Evolutionary conservation across 2,113 vertebrate genomes (phyloP).

Genomic region (Peucedramus taeniatus): DNA sequence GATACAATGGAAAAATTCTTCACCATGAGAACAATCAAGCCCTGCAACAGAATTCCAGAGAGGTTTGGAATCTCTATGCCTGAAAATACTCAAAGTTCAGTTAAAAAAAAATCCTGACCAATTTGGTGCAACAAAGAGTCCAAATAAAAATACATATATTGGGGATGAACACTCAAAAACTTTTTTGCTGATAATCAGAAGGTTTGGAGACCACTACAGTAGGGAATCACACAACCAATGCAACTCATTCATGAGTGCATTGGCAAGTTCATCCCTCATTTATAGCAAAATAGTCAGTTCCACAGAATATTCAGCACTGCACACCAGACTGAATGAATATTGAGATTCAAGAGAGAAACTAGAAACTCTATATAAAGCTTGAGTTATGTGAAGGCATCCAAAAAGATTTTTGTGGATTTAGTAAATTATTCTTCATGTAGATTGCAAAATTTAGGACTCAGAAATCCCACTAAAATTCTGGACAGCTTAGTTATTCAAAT

Average conservation of each 20-base stretch:
- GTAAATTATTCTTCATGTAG: not conserved
- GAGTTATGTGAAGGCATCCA: not conserved
- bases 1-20: not conserved
- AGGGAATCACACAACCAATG: not conserved
- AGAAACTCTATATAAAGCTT: not conserved
- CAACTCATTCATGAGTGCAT: too few relatives aligned
- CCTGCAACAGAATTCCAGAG: not conserved
- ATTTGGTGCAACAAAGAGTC: not conserved
- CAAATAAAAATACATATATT: not conserved
- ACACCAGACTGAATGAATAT: not conserved
- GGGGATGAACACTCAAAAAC: not conserved
- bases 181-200: not conserved
- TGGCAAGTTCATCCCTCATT: not conserved
- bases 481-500: slow-evolving; percentile 36
- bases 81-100: not conserved
- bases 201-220: not conserved
- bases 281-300: not conserved
- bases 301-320: not conserved
- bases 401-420: slow-evolving; percentile 1
- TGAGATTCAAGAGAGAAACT: not conserved
- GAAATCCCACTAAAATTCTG: slow-evolving; percentile 8
- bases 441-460: not conserved
- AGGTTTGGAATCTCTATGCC: not conserved
- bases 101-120: not conserved
- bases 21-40: not conserved